Evolutionary conservation across 2,113 vertebrate species (phyloP).

Genomic region (Seriola aureovittata): DNA sequence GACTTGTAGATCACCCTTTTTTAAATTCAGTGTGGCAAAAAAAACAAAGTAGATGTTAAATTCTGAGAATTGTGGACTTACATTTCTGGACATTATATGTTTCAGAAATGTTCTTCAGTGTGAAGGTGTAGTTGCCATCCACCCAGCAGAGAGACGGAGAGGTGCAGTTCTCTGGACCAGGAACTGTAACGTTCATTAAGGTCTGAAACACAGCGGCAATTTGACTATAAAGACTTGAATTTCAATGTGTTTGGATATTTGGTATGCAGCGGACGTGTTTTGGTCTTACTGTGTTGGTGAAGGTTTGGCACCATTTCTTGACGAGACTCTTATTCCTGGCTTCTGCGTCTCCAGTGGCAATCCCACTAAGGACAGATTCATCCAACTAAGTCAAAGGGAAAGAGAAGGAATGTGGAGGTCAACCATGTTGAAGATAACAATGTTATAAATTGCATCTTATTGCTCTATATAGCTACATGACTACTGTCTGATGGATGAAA

Average conservation of each 20-base stretch:
- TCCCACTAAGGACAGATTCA: conserved; percentile 87
- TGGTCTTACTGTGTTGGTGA: conserved; percentile 86
- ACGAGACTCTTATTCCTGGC: conserved; percentile 91
- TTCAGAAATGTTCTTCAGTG: conserved; percentile 85
- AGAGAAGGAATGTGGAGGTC: not conserved
- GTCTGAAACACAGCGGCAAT: conserved; percentile 79
- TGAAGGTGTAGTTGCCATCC: conserved; percentile 80
- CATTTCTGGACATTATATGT: conserved; percentile 86
- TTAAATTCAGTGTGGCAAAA: not conserved
- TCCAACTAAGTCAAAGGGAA: conserved; percentile 86
- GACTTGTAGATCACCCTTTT: not conserved
- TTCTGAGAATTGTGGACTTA: conserved; percentile 67
- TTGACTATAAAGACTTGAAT: not conserved
- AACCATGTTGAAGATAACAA: conserved; percentile 8
- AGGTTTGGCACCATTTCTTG: conserved; percentile 89
- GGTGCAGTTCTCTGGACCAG: conserved; percentile 88
- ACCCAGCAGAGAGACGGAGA: conserved; percentile 86
- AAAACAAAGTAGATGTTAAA: too few relatives aligned
- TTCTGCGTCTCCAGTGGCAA: conserved; percentile 87
- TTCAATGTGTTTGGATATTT: not conserved
- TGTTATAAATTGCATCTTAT: conserved; percentile 8
- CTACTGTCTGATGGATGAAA: not conserved
- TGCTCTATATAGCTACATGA: not conserved
- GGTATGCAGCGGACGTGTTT: not conserved
- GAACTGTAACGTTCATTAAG: conserved; percentile 87